phyloP scores from a whole-genome alignment of 1,140 invertebrate genomes.

The Nebria ingens region DNA sequence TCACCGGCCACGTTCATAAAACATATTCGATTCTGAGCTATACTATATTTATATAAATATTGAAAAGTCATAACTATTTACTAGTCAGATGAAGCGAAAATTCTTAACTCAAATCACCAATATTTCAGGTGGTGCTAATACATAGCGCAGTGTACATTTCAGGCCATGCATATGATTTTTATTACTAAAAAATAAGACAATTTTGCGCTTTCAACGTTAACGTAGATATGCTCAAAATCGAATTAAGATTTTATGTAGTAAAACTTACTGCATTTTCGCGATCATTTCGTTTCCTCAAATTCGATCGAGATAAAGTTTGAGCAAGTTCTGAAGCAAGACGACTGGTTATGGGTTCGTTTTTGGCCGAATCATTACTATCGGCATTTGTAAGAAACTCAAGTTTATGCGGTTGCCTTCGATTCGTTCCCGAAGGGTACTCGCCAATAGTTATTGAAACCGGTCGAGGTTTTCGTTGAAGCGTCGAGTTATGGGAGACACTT shows the following conservation, averaged over 20 bases:
- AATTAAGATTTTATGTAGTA: constrained; percentile 17
- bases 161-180: no score
- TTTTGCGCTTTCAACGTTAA: no score
- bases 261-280: constrained; percentile 40
- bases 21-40: no score
- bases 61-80: no score
- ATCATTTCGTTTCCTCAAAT: constrained; percentile 56
- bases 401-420: constrained; percentile 49
- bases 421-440: constrained; percentile 48
- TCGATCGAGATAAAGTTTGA: constrained; percentile 60
- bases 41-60: no score
- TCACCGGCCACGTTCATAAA: no score
- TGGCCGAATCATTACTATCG: constrained; percentile 28
- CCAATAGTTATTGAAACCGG: constrained; percentile 55
- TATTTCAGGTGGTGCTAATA: no score
- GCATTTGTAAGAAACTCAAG: constrained; percentile 52
- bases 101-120: no score
- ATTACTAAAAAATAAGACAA: no score
- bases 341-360: constrained; percentile 43
- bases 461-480: constrained; percentile 18
- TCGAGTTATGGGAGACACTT: constrained; percentile 11
- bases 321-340: constrained; percentile 59
- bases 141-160: no score
- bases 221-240: no score
- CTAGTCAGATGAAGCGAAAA: no score